phyloP scores from a whole-genome alignment of 2,888 invertebrate species.

The Dione vanillae region DNA sequence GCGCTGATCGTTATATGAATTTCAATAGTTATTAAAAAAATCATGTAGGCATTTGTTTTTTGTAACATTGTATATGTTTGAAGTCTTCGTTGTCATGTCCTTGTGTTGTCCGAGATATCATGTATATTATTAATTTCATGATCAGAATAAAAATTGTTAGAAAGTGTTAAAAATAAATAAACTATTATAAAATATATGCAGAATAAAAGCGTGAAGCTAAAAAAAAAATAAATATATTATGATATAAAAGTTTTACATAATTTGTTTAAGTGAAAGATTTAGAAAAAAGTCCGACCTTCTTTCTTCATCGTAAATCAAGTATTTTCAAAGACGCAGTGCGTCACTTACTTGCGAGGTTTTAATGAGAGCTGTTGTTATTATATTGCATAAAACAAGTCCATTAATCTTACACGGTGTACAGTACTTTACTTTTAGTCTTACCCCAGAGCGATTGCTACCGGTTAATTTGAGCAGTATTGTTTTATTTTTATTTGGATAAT shows the following conservation, averaged over 20 bases:
- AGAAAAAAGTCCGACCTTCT: slow-evolving; percentile 16
- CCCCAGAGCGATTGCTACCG: background rate
- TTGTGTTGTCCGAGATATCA: no score
- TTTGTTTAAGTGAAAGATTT: background rate
- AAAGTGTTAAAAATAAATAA: no score
- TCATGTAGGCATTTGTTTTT: no score
- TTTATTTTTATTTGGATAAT: background rate
- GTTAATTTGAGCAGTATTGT: background rate
- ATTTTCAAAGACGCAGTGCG: slow-evolving; percentile 45
- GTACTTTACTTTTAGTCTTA: slow-evolving; percentile 21
- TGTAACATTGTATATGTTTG: no score
- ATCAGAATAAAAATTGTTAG: no score
- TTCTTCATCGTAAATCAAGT: slow-evolving; percentile 27
- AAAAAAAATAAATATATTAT: no score
- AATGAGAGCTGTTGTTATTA: slow-evolving; percentile 44
- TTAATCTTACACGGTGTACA: slow-evolving; percentile 41
- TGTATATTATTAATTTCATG: no score
- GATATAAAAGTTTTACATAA: background rate
- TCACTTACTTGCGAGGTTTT: slow-evolving; percentile 41
- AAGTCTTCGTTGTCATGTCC: no score
- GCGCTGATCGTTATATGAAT: no score
- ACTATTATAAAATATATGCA: no score
- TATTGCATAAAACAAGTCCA: slow-evolving; percentile 45
- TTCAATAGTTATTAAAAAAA: no score
- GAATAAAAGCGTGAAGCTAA: no score